Evolutionary conservation across 1,140 invertebrate species (phyloP), one percentile per base, ranked within the genome.

Genomic region (Proctacanthus coquilletti): DNA sequence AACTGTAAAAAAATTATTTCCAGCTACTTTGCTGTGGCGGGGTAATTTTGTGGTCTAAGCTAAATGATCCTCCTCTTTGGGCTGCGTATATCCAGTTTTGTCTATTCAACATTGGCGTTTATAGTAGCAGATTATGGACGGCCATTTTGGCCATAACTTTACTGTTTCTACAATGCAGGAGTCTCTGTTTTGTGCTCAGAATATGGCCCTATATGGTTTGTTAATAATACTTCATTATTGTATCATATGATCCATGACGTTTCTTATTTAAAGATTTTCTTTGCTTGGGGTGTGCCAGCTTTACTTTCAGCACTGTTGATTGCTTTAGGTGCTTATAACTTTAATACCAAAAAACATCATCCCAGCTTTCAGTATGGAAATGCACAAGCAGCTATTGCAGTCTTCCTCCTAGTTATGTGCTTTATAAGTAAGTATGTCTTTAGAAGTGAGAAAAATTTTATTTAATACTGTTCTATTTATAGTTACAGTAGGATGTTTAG

Each of bases 51-150:
- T 81, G 75, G 71, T 69, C 67, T 13, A 62, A 61, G n/a, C 42
- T 71, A 32, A 62, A 65, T 13, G 55, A 61, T 41, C 51, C 58
- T 19, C 43, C 59, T 2, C 47, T 57, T 18, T 73, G 69, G 69
- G 48, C 64, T 17, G 64, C 74, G 48, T 78, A 80, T 44, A 29
- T 79, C 2, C 80, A 86, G 48, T 84, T 84, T 51, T 56, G 73
- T 18, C 46, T 86, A 1, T 79, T 82, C 43, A 72, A 74, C 18
- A 62, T 73, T 31, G 82, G 84, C 17, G 72, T 81, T 18, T 80
- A 84, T 48, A 77, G 80, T 32, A 75, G 80, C 20, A 64, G 87
- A 18, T 63, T 91, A 19, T 92, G 84, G 80, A 85, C 86, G 0
- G 75, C 77, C 11, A 71, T 84, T 38, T 65, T 93, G 34, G 81